Evolutionary conservation across 2,113 vertebrate genomes (phyloP).

Genomic region (Sarotherodon lohbergeri): DNA sequence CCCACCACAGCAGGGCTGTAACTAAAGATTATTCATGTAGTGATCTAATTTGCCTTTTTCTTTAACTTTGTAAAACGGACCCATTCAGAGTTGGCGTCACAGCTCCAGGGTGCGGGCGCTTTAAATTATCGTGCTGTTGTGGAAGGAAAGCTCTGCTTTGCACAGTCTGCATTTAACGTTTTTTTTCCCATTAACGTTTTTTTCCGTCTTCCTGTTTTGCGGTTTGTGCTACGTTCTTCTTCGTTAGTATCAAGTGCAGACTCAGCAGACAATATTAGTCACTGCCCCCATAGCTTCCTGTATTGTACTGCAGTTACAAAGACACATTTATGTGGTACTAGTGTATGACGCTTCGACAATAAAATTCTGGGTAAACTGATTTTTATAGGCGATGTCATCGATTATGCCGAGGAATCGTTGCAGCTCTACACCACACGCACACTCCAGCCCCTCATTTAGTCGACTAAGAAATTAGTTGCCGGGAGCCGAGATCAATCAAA

Average conservation of each 20-base stretch:
- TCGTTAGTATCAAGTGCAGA: too few species aligned
- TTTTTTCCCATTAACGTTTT: neutral
- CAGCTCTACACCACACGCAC: neutral
- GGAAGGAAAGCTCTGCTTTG: neutral
- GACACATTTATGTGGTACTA: neutral
- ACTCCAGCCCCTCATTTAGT: neutral
- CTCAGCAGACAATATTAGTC: too few species aligned
- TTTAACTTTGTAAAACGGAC: neutral
- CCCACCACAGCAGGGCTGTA: neutral
- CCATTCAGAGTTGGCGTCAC: neutral
- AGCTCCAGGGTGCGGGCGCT: neutral
- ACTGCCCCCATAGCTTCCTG: too few species aligned
- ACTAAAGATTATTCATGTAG: neutral
- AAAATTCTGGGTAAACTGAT: neutral
- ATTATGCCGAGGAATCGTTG: neutral
- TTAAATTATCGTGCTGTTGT: neutral
- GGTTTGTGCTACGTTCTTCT: neutral
- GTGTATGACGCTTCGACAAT: neutral
- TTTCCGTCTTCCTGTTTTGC: neutral
- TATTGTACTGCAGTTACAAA: neutral
- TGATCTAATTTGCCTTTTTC: neutral
- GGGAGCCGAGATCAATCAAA: accelerated
- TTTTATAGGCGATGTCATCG: neutral
- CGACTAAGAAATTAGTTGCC: neutral
- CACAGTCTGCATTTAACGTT: neutral